Conservation (phyloP, 1,140 invertebrate species). For the Plectrocnemia conspersa region DNA sequence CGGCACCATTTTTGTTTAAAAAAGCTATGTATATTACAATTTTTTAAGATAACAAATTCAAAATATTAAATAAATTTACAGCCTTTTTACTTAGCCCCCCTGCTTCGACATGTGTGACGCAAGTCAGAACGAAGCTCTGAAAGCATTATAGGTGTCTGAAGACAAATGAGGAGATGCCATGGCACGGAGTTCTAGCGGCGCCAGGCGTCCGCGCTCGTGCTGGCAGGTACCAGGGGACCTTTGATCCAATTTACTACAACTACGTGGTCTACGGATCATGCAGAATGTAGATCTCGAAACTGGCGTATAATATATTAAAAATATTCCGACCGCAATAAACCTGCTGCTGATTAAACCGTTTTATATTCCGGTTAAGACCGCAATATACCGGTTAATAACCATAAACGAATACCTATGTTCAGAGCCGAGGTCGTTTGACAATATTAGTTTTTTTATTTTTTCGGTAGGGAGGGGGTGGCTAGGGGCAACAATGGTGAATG, state of each 20-base stretch:
- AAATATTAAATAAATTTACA: too few relatives aligned
- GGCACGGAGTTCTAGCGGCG: conserved; percentile 16
- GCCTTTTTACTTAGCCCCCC: too few relatives aligned
- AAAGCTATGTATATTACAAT: too few relatives aligned
- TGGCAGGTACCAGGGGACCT: conserved; percentile 16
- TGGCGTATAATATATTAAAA: too few relatives aligned
- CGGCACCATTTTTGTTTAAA: too few relatives aligned
- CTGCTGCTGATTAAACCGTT: too few relatives aligned
- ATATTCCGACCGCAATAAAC: too few relatives aligned
- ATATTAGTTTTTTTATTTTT: conserved; percentile 24
- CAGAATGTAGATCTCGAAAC: too few relatives aligned
- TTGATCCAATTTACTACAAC: too few relatives aligned
- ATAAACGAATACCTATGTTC: not conserved
- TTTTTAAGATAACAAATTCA: too few relatives aligned
- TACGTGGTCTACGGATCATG: too few relatives aligned
- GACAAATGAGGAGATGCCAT: conserved; percentile 32
- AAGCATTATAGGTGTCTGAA: conserved; percentile 14
- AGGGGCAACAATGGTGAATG: conserved; percentile 1
- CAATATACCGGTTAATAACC: not conserved
- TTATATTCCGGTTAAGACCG: not conserved
- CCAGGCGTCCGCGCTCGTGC: conserved; percentile 14
- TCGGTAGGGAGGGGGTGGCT: not conserved
- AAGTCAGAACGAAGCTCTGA: not conserved
- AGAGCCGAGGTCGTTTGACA: conserved; percentile 2
- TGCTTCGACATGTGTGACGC: not conserved